Evolutionary conservation across 2,797 vertebrate genomes (phyloP).

Genomic region (Vespertilio murinus): DNA sequence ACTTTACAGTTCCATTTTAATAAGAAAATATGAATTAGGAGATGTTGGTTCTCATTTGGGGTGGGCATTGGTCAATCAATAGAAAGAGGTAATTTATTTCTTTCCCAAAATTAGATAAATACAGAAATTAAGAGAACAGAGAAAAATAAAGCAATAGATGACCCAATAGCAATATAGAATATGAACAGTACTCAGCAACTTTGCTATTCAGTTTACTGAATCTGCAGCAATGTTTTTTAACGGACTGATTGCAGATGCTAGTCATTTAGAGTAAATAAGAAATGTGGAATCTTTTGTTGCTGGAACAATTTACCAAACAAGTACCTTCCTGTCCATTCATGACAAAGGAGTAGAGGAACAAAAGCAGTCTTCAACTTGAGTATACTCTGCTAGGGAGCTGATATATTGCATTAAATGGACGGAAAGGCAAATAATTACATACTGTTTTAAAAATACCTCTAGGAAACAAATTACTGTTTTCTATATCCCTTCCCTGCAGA

Average conservation of each 20-base stretch:
- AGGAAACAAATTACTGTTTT: constrained; percentile 76
- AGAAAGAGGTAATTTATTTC: background rate
- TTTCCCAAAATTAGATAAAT: background rate
- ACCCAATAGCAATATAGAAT: background rate
- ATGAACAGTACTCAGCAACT: background rate
- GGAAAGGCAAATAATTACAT: no score
- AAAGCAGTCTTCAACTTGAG: constrained; percentile 64
- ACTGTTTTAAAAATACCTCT: no score
- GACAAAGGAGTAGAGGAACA: constrained; percentile 59
- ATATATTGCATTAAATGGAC: background rate
- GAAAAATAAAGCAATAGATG: background rate
- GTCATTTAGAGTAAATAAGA: constrained; percentile 70
- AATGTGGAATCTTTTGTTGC: constrained; percentile 67
- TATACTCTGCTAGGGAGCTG: background rate
- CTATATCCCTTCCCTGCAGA: constrained; percentile 18
- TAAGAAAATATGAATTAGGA: background rate
- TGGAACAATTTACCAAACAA: constrained; percentile 71
- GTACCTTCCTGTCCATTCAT: constrained; percentile 70
- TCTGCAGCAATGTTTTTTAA: constrained; percentile 48
- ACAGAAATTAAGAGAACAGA: background rate
- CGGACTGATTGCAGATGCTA: constrained; percentile 71
- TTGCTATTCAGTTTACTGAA: constrained; percentile 51
- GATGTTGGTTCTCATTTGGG: background rate
- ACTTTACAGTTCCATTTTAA: constrained; percentile 24
- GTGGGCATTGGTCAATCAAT: background rate